Evolutionary conservation across 2,888 invertebrate genomes (phyloP).

Genomic region (Panopea generosa): DNA sequence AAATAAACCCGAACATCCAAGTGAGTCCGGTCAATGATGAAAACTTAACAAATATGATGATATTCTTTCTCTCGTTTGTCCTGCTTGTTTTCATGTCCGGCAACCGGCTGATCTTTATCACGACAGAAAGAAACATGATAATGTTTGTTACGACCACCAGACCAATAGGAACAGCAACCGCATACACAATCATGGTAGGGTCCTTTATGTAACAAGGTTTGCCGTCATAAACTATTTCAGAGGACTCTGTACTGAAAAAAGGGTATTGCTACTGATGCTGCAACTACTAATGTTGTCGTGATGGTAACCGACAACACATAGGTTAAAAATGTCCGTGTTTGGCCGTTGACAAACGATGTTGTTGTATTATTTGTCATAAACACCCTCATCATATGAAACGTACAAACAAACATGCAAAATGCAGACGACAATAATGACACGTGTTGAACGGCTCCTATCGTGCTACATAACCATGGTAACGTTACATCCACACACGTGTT

Average conservation of each 20-base stretch:
- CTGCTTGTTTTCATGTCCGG: constrained; percentile 4
- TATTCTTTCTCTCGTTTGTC: constrained; percentile 20
- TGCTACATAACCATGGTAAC: constrained; percentile 17
- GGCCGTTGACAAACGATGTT: background rate
- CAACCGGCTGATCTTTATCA: constrained; percentile 4
- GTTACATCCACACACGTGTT: constrained; percentile 13
- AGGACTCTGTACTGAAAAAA: background rate
- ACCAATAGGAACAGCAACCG: constrained; percentile 19
- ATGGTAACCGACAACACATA: constrained; percentile 13
- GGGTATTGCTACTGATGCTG: too few species aligned
- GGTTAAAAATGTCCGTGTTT: constrained; percentile 5
- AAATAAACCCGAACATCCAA: constrained; percentile 23
- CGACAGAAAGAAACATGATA: constrained; percentile 13
- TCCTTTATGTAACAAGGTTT: constrained; percentile 13
- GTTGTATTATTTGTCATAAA: constrained; percentile 7
- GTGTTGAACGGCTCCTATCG: constrained; percentile 8
- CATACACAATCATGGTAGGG: constrained; percentile 9
- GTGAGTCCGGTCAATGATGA: constrained; percentile 27
- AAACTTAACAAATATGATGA: constrained; percentile 21
- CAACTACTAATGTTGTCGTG: constrained; percentile 1
- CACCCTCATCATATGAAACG: constrained; percentile 28
- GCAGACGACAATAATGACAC: background rate
- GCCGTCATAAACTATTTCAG: constrained; percentile 6
- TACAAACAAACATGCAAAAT: constrained; percentile 34
- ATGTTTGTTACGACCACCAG: constrained; percentile 12